Conservation (phyloP, 2,888 invertebrate species). For the Andrena praecox region DNA sequence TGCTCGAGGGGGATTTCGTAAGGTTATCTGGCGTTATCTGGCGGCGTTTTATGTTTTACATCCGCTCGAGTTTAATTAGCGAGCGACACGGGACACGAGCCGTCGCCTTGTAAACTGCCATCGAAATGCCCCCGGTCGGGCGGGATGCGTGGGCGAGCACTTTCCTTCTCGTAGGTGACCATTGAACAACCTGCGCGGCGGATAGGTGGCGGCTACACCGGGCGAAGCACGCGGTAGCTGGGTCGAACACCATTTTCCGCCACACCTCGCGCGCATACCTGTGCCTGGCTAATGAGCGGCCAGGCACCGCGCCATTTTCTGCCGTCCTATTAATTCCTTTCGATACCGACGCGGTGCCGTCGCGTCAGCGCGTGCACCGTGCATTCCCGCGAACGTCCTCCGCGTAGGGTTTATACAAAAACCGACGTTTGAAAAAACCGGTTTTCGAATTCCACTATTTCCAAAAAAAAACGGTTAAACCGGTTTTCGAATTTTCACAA, state of each 20-base stretch:
- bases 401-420: no score
- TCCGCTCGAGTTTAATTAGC: constrained; percentile 50
- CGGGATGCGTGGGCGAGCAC: constrained; percentile 56
- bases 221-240: constrained; percentile 31
- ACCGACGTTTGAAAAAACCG: no score
- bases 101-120: constrained; percentile 42
- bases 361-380: background rate
- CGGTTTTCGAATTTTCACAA: no score
- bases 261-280: constrained; percentile 59
- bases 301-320: constrained; percentile 30
- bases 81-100: constrained; percentile 31
- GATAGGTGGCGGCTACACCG: constrained; percentile 19
- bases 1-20: constrained; percentile 22
- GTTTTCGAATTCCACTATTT: no score
- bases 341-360: background rate
- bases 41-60: constrained; percentile 44
- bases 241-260: constrained; percentile 41
- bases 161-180: constrained; percentile 62
- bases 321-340: constrained; percentile 24
- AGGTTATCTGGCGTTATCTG: constrained; percentile 36
- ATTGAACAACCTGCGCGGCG: constrained; percentile 40
- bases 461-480: no score
- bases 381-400: no score
- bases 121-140: constrained; percentile 36
- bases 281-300: constrained; percentile 58